These are phyloP conservation scores for Phoxinus dragarum DNA, from an alignment of 2,797 vertebrate species.

Conservation along the genomic window DNA sequence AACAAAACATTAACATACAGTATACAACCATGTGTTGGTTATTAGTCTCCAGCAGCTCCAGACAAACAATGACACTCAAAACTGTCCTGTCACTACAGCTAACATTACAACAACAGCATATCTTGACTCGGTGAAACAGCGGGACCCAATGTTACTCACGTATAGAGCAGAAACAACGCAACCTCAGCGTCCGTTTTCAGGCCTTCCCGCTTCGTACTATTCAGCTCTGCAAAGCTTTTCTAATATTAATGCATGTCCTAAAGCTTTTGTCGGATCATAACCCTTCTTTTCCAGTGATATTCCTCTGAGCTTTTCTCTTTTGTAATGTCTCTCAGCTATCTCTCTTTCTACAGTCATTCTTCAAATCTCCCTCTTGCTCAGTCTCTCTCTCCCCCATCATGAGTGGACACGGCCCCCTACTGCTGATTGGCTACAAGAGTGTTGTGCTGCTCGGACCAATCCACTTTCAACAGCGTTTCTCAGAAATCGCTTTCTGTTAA, in stretches of 20 bases:
- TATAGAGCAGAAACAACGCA: background rate
- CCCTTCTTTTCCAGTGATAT: background rate
- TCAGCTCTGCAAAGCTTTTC: background rate
- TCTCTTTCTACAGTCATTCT: background rate
- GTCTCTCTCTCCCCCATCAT: background rate
- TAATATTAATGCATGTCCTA: too few relatives aligned
- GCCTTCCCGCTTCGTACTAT: background rate
- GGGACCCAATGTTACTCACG: background rate
- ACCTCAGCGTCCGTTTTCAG: background rate
- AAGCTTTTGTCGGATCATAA: background rate
- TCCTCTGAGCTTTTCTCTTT: background rate
- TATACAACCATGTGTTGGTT: too few relatives aligned
- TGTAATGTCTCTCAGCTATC: background rate
- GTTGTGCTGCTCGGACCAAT: fast-evolving
- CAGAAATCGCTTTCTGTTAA: background rate
- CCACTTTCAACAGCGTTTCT: background rate
- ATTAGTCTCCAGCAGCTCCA: too few relatives aligned
- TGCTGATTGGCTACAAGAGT: background rate
- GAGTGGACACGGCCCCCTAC: background rate
- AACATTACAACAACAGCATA: background rate
- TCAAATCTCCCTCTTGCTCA: background rate
- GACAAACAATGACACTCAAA: background rate
- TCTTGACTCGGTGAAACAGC: background rate
- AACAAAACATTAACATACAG: too few relatives aligned
- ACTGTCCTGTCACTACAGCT: background rate